Evolutionary conservation across 1,140 invertebrate genomes (phyloP).

Genomic region (Ceratina calcarata): DNA sequence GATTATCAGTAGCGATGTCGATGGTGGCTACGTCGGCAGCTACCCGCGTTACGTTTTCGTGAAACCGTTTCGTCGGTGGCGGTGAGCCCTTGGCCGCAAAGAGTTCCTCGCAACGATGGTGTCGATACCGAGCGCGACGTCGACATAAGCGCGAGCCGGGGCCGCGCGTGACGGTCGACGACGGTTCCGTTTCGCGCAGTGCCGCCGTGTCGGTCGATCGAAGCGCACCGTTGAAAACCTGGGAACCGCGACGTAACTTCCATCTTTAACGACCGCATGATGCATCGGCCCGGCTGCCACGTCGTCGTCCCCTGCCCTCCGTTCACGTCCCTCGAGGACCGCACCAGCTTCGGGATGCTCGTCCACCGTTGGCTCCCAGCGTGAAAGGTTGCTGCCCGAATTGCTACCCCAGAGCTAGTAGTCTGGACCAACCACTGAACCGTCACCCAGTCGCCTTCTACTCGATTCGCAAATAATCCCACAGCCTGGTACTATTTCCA

Average conservation of each 20-base stretch:
- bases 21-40: slow-evolving; percentile 44
- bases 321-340: not conserved
- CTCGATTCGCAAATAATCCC: not conserved
- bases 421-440: not conserved
- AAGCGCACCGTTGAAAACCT: slow-evolving; percentile 52
- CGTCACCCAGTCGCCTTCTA: not conserved
- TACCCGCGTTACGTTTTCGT: slow-evolving; percentile 56
- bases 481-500: not conserved
- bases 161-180: slow-evolving; percentile 5
- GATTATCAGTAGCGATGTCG: slow-evolving; percentile 39
- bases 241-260: slow-evolving; percentile 16
- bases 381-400: slow-evolving; percentile 16
- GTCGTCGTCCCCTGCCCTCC: slow-evolving; percentile 8
- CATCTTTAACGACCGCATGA: slow-evolving; percentile 35
- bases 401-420: not conserved
- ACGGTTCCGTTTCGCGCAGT: slow-evolving; percentile 48
- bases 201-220: slow-evolving; percentile 65
- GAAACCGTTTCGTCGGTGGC: slow-evolving; percentile 8
- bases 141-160: slow-evolving; percentile 16
- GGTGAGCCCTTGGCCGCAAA: not conserved
- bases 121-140: slow-evolving; percentile 19
- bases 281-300: slow-evolving; percentile 17
- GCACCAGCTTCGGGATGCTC: not conserved
- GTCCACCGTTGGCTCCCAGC: slow-evolving; percentile 21
- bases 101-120: slow-evolving; percentile 5